These are phyloP conservation scores for Dipodomys ordii DNA, from an alignment of 2,113 vertebrate species.

Conservation along the genomic window DNA sequence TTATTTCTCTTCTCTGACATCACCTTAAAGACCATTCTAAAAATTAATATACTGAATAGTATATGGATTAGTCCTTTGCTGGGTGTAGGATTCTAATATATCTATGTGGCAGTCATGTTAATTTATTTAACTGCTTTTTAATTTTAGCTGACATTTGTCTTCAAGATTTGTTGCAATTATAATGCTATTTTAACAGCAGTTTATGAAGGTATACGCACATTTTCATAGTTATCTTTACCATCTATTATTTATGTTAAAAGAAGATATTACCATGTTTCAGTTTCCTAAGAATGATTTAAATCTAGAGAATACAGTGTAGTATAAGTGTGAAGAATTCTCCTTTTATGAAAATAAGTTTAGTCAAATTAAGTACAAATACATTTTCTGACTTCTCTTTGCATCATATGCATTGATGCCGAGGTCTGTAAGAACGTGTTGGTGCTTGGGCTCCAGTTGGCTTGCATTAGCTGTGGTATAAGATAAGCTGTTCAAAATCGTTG, in stretches of 20 bases:
- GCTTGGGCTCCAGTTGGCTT: neutral
- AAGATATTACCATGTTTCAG: conserved; percentile 59
- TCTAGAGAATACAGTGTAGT: conserved; percentile 23
- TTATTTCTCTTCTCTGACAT: neutral
- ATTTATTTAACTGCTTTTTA: conserved; percentile 83
- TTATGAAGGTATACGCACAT: conserved; percentile 64
- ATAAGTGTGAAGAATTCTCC: conserved; percentile 56
- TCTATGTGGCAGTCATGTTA: conserved; percentile 70
- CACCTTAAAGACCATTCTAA: neutral
- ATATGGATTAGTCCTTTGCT: conserved; percentile 63
- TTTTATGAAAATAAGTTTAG: neutral
- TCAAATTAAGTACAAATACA: conserved; percentile 13
- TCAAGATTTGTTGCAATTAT: conserved; percentile 79
- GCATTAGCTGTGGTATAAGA: neutral
- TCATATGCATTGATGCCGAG: conserved; percentile 8
- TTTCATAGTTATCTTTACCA: conserved; percentile 64
- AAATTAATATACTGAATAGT: conserved; percentile 49
- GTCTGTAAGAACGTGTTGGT: neutral
- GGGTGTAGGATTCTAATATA: conserved; percentile 58
- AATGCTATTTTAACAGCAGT: conserved; percentile 71
- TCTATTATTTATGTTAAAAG: conserved; percentile 62
- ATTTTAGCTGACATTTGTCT: conserved; percentile 76
- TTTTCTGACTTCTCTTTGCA: neutral
- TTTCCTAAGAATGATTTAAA: conserved; percentile 50
- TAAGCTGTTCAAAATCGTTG: neutral